Percentiles rank a stretch among this genome's conserved stretches.
These are phyloP conservation scores for Gonocerus acuteangulatus DNA, from an alignment of 2,888 invertebrate species.

Conservation along the genomic window DNA sequence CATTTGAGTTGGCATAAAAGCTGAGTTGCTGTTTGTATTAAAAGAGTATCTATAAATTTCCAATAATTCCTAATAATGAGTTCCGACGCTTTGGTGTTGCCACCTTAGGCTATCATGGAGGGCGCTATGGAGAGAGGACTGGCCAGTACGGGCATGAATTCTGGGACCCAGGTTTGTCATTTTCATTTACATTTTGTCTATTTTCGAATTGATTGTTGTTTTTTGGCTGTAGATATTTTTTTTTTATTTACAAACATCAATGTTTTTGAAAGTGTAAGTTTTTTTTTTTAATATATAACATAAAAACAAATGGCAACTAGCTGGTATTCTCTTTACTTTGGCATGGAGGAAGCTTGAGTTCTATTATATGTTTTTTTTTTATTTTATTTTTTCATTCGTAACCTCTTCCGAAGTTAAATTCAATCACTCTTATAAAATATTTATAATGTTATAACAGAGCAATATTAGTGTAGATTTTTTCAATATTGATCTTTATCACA, in stretches of 20 bases:
- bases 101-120: slow-evolving; percentile 37
- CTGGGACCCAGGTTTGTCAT: slow-evolving; percentile 38
- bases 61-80: slow-evolving; percentile 14
- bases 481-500: no score
- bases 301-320: no score
- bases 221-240: no score
- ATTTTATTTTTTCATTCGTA: no score
- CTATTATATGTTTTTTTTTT: slow-evolving; percentile 17
- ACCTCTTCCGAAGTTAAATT: no score
- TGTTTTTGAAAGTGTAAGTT: no score
- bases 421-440: no score
- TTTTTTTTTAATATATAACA: no score
- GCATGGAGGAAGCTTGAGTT: not conserved
- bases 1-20: slow-evolving; percentile 33
- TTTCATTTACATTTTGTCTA: slow-evolving; percentile 20
- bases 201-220: not conserved
- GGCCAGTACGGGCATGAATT: slow-evolving; percentile 38
- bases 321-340: no score
- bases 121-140: slow-evolving; percentile 38
- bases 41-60: slow-evolving; percentile 6
- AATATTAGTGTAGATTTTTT: no score
- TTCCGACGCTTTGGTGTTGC: slow-evolving; percentile 23
- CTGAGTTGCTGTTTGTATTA: slow-evolving; percentile 31
- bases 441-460: no score
- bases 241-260: not conserved